Evolutionary conservation across 2,113 vertebrate genomes (phyloP), one percentile per base, ranked within the genome.

Genomic region (Mystacornis crossleyi): DNA sequence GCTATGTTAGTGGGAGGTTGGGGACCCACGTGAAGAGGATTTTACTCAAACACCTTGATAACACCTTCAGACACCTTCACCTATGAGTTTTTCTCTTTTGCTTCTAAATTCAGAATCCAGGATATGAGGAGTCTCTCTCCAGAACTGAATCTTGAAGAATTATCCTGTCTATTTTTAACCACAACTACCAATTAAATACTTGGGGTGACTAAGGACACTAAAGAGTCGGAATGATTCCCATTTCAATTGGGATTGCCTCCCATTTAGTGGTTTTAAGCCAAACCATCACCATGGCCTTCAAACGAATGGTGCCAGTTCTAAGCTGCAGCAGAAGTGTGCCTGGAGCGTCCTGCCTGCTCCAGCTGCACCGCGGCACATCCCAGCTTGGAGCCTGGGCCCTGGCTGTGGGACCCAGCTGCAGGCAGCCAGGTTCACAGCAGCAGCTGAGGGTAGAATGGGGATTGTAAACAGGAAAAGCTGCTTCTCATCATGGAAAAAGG

Each of bases 341-440:
- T 65, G 58, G 64, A 36, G 33, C 47, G 47, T 11, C 14, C 28
- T 83, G 36, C 31, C 51, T 4, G 9, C 38, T 51, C 54, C 82
- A 66, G 81, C 31, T 79, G 47, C 33, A 38, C 17, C 3, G 14
- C 0, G 1, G 7, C 26, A 42, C 36, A 66, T 48, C 66, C 45
- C 72, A 69, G 36, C 4, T 4, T 4, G 13, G 2, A 34, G 10
- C 23, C 36, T 18, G 33, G 38, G 24, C 42, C 5, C 0, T 4
- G 33, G 25, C 15, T 71, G 21, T 10, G 55, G 11, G 24, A 19
- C 21, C 25, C 75, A 53, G 13, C 67, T 58, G 70, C 45, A 64
- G 38, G 9, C 26, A 25, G 3, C 3, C 17, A 36, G 16, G 9
- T 2, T 18, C 42, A 66, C 40, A 82, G 51, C 42, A 24, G n/a